These are phyloP conservation scores for Drosophila yooni DNA, from an alignment of 2,888 invertebrate species.

Conservation along the genomic window DNA sequence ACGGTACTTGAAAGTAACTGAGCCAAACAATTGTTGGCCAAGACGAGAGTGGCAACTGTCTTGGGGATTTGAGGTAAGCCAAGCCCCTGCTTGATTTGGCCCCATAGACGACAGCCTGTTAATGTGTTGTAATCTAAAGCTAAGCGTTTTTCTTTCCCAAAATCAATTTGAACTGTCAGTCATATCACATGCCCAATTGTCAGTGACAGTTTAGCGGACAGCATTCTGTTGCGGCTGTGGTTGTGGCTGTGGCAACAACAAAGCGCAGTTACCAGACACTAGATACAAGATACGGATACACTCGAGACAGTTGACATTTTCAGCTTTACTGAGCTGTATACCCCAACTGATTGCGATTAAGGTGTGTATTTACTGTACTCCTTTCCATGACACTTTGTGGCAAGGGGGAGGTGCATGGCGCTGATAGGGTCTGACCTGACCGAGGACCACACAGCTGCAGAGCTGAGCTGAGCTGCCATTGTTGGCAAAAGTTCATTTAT, in stretches of 20 bases:
- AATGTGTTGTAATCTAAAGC: conserved; percentile 73
- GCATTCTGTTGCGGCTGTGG: conserved; percentile 19
- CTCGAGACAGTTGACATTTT: conserved; percentile 61
- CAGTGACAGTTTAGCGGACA: conserved; percentile 71
- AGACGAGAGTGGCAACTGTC: conserved; percentile 22
- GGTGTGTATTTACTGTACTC: conserved; percentile 39
- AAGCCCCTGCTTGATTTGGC: conserved; percentile 29
- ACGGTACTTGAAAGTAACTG: background rate
- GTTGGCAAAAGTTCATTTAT: conserved; percentile 53
- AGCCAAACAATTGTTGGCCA: conserved; percentile 19
- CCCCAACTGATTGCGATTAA: conserved; percentile 44
- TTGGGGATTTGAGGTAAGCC: conserved; percentile 36
- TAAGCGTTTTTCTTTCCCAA: conserved; percentile 57
- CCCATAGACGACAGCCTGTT: conserved; percentile 41
- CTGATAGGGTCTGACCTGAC: conserved; percentile 18
- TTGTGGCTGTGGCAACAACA: conserved; percentile 6
- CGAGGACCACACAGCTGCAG: conserved; percentile 29
- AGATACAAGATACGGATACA: conserved; percentile 24
- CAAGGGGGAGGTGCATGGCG: background rate
- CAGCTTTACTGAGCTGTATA: conserved; percentile 41
- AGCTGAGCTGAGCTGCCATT: background rate
- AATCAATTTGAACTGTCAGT: conserved; percentile 75
- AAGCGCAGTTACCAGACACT: conserved; percentile 14
- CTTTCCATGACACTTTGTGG: conserved; percentile 35
- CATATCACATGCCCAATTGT: conserved; percentile 68